Conservation (phyloP, 2,113 vertebrate species). For the Tamias sibiricus region DNA sequence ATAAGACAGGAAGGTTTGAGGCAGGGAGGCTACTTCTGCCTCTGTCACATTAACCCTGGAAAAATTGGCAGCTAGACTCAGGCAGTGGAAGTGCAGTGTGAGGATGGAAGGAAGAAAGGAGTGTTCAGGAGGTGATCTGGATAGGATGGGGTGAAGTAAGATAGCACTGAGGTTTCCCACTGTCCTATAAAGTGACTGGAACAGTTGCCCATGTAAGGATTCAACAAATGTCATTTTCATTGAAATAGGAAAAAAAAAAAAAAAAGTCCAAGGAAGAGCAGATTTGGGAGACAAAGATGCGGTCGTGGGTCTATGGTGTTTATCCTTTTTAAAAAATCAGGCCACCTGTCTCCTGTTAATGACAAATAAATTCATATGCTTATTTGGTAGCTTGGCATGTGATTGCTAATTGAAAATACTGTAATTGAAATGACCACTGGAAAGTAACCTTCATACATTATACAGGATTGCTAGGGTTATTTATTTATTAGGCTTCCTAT, state of each 20-base stretch:
- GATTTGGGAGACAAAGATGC: not conserved
- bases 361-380: not conserved
- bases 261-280: not conserved
- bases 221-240: conserved; percentile 3
- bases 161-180: not conserved
- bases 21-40: not conserved
- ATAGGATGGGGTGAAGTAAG: not conserved
- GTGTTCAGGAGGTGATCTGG: not conserved
- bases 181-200: not conserved
- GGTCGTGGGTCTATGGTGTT: not conserved
- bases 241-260: not conserved
- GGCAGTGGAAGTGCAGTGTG: not conserved
- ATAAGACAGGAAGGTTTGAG: not conserved
- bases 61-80: not conserved
- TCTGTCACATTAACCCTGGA: not conserved
- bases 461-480: conserved; percentile 66
- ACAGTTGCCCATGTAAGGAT: not conserved
- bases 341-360: not conserved
- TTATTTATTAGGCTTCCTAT: conserved; percentile 73
- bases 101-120: not conserved
- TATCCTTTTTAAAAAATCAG: not conserved
- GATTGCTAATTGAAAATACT: conserved; percentile 72
- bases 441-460: conserved; percentile 77
- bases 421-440: conserved; percentile 72
- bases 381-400: not conserved